These are phyloP conservation scores for Parnassius orleans DNA, from an alignment of 2,888 invertebrate genomes.

Conservation along the genomic window DNA sequence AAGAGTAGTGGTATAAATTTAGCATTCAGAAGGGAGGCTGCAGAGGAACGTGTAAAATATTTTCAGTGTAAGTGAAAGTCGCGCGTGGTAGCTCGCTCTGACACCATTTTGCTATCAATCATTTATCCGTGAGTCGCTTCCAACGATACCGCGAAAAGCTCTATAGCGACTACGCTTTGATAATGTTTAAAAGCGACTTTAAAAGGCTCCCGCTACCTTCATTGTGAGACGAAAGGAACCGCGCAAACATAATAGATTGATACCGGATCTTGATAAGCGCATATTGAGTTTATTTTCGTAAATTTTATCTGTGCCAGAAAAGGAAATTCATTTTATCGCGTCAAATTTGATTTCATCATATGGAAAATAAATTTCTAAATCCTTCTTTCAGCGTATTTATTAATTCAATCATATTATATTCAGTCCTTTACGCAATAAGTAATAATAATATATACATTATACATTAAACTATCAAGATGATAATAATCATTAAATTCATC, in stretches of 20 bases:
- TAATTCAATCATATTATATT: too few relatives aligned
- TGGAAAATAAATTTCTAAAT: conserved; percentile 27
- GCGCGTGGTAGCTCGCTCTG: conserved; percentile 58
- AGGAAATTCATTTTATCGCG: conserved; percentile 36
- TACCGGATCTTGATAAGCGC: conserved; percentile 61
- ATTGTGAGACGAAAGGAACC: conserved; percentile 56
- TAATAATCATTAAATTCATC: too few relatives aligned
- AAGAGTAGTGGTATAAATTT: conserved; percentile 19
- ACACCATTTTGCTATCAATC: conserved; percentile 65
- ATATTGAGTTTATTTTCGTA: conserved; percentile 58
- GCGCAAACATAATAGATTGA: conserved; percentile 73
- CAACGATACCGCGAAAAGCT: conserved; percentile 71
- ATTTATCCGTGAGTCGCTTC: conserved; percentile 68
- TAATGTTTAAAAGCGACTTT: conserved; percentile 74
- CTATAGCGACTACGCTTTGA: conserved; percentile 67
- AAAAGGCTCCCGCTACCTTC: conserved; percentile 57
- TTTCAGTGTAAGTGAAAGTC: conserved; percentile 68
- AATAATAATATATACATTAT: too few relatives aligned
- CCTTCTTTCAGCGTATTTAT: conserved; percentile 6
- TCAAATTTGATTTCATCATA: conserved; percentile 27
- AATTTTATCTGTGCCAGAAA: conserved; percentile 41
- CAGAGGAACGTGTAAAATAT: conserved; percentile 48
- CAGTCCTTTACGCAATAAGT: too few relatives aligned
- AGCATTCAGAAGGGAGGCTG: conserved; percentile 11
- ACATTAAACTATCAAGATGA: too few relatives aligned